Conservation (phyloP, 2,113 vertebrate genomes). For the Atrichornis clamosus region DNA sequence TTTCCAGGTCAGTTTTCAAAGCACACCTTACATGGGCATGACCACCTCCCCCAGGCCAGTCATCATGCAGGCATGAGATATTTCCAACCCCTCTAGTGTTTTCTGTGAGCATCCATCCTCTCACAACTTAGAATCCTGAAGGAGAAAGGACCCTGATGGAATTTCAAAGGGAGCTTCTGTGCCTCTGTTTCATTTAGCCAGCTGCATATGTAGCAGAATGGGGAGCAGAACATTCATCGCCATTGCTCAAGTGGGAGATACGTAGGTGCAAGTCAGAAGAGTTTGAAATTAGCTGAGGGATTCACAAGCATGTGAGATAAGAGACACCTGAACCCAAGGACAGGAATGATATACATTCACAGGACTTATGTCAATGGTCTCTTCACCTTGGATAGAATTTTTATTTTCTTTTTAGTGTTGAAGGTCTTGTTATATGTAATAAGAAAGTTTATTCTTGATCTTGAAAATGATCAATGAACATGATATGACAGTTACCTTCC, state of each 20-base stretch:
- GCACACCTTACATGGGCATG: background rate
- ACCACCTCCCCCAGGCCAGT: background rate
- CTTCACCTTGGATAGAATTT: background rate
- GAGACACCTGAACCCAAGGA: background rate
- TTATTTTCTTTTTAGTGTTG: background rate
- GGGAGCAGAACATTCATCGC: background rate
- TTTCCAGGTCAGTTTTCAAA: background rate
- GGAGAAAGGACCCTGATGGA: background rate
- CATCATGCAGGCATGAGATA: background rate
- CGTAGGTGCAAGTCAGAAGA: background rate
- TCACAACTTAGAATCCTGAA: background rate
- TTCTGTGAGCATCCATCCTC: background rate
- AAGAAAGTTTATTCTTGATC: background rate
- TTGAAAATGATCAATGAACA: background rate
- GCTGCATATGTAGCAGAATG: background rate
- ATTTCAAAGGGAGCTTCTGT: background rate
- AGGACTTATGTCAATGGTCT: background rate
- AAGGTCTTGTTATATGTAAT: background rate
- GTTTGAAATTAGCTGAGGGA: background rate
- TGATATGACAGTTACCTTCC: background rate
- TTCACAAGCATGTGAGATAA: background rate
- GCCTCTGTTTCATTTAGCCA: background rate
- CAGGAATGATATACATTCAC: background rate
- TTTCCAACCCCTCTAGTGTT: background rate
- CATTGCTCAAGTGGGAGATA: background rate